Evolutionary conservation across 2,797 vertebrate genomes (phyloP).

Genomic region (Anableps anableps): DNA sequence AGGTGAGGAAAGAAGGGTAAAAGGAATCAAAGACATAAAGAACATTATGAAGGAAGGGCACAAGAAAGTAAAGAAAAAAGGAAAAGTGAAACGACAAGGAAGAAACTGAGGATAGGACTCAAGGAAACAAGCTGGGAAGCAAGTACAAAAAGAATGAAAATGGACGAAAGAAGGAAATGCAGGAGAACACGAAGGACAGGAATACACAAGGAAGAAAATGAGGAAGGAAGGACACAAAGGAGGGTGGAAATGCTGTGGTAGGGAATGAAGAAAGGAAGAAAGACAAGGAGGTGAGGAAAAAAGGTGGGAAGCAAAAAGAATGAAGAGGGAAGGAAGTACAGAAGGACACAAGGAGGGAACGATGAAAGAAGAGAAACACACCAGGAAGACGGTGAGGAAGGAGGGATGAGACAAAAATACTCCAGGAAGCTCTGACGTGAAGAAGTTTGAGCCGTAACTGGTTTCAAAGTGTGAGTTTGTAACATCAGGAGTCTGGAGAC

Average conservation of each 20-base stretch:
- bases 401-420: not conserved
- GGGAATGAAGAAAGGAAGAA: not conserved
- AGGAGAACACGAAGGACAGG: no score
- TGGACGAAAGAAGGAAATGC: no score
- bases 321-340: not conserved
- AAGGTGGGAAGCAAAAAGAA: not conserved
- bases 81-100: no score
- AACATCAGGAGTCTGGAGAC: not conserved
- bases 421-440: no score
- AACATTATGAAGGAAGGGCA: not conserved
- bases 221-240: not conserved
- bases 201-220: not conserved
- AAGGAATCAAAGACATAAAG: not conserved
- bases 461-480: not conserved
- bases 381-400: not conserved
- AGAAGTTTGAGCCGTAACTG: not conserved
- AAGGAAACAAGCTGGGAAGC: not conserved
- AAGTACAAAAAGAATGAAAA: no score
- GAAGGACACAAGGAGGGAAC: not conserved
- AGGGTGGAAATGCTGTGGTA: not conserved
- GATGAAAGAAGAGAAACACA: not conserved
- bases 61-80: not conserved
- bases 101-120: not conserved
- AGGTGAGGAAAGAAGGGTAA: not conserved
- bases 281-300: not conserved